Conservation (phyloP, 2,888 invertebrate species). For the Lymantria dispar region DNA sequence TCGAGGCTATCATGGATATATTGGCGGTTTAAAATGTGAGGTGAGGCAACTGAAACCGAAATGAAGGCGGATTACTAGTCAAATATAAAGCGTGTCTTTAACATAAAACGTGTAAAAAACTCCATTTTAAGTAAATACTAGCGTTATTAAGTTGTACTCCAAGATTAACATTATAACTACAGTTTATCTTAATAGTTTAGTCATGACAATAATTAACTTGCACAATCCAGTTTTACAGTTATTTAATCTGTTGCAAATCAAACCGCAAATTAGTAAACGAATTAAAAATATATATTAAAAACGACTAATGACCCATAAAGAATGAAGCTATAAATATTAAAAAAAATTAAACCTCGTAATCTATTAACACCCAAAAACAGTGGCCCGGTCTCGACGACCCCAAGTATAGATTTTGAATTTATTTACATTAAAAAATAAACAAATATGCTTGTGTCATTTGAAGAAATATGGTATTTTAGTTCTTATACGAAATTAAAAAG, state of each 20-base stretch:
- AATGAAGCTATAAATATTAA: constrained; percentile 50
- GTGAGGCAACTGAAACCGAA: too few relatives aligned
- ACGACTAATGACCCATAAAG: constrained; percentile 19
- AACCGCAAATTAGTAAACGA: constrained; percentile 6
- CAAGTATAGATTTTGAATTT: constrained; percentile 68
- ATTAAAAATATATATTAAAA: constrained; percentile 7
- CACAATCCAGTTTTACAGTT: neutral
- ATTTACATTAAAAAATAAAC: constrained; percentile 48
- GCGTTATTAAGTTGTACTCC: too few relatives aligned
- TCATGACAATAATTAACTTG: too few relatives aligned
- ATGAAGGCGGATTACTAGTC: too few relatives aligned
- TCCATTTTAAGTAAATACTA: too few relatives aligned
- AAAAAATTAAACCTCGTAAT: constrained; percentile 41
- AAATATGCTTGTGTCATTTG: neutral
- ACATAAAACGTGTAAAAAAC: too few relatives aligned
- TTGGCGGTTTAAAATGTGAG: too few relatives aligned
- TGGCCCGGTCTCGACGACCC: constrained; percentile 56
- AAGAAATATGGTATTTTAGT: neutral
- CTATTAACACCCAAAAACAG: constrained; percentile 75
- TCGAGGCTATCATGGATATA: too few relatives aligned
- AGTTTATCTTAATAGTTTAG: too few relatives aligned
- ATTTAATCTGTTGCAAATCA: constrained; percentile 7
- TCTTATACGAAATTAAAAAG: constrained; percentile 9
- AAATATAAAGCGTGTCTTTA: too few relatives aligned
- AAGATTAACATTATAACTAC: too few relatives aligned